Conservation (phyloP, 1,140 invertebrate genomes). For the Drosophila ercepeae region DNA sequence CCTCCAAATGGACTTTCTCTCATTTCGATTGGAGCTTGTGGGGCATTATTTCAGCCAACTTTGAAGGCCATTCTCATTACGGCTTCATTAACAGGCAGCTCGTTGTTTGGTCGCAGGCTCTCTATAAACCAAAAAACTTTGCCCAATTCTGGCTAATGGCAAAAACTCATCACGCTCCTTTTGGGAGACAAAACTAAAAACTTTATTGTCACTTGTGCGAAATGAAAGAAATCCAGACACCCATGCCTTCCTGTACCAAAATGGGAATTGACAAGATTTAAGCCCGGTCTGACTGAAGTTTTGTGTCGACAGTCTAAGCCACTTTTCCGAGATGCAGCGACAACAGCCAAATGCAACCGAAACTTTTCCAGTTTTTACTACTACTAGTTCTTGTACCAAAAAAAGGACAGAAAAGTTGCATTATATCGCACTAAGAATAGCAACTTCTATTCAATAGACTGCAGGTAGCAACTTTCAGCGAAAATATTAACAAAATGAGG, state of each 20-base stretch:
- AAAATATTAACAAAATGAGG: constrained; percentile 5
- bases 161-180: constrained; percentile 54
- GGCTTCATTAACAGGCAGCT: constrained; percentile 46
- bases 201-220: constrained; percentile 60
- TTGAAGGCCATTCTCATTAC: constrained; percentile 54
- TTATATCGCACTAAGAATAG: constrained; percentile 5
- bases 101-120: constrained; percentile 1
- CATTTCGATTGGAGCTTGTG: background rate
- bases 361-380: constrained; percentile 25
- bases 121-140: constrained; percentile 34
- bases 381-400: background rate
- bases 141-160: constrained; percentile 55
- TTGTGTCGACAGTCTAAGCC: constrained; percentile 61
- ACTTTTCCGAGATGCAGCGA: constrained; percentile 39
- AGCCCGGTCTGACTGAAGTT: constrained; percentile 57
- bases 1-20: background rate
- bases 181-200: constrained; percentile 49
- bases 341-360: constrained; percentile 24
- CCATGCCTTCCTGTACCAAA: constrained; percentile 12
- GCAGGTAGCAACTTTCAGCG: constrained; percentile 28
- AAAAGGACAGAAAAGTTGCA: constrained; percentile 1
- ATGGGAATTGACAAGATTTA: constrained; percentile 58
- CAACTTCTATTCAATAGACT: constrained; percentile 46
- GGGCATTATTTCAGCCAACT: constrained; percentile 30
- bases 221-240: constrained; percentile 13